Evolutionary conservation across 1,140 invertebrate species (phyloP), one percentile per base, ranked within the genome.

Genomic region (Chymomyza costata): DNA sequence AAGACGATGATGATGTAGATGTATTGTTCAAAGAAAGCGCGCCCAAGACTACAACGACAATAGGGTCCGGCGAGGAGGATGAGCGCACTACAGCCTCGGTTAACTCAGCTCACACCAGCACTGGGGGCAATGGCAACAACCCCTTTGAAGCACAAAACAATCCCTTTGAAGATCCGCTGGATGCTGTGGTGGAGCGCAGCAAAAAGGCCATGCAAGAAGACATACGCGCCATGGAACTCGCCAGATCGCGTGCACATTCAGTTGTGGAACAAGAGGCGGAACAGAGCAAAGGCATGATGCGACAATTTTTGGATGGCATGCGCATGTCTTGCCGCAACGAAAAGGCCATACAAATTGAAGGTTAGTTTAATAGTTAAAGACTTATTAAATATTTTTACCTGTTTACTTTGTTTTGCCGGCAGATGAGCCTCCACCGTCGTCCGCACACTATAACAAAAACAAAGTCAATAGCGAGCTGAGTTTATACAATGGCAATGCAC

Each of bases 51-150:
- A 67, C 34, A 7, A 81, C 62, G 13, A 68, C 65, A 0, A 37
- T 57, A 38, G 64, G 28, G 0, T 67, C 65, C 5, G 62, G 66
- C 1, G 80, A 83, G 31, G 83, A 85, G 40, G 83, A 84, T 49
- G 83, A 85, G 31, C 65, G 83, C 0, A 85, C 83, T 13, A 85
- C 83, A 1, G 83, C 83, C 3, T 85, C 83, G 0, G 83, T 83
- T 1, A 85, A 85, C 43, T 85, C 83, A 0, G 82, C 70, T 17
- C 82, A 83, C 34, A 81, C 68, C 28, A 78, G 70, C 5, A 54
- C 73, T 1, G 73, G 71, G 2, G 73, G 6, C 15, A 48, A 44
- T 13, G 58, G 37, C 0, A 70, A 71, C 1, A 78, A 82, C 28
- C 53, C 30, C 5, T 66, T 53, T 10, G 67, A n/a, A 70, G 17